phyloP scores from a whole-genome alignment of 1,140 invertebrate species.

The Anastrepha obliqua region DNA sequence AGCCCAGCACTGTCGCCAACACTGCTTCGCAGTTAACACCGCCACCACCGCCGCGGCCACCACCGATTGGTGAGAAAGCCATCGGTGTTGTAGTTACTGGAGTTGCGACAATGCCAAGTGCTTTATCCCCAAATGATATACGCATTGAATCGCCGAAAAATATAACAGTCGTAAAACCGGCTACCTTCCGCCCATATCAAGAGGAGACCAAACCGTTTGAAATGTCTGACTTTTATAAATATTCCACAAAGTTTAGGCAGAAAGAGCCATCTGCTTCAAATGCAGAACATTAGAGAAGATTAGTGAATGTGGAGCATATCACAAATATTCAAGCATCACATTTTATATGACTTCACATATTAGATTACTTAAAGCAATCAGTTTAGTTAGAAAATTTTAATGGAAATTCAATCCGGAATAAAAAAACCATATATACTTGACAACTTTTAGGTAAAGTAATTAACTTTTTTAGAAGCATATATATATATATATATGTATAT shows the following conservation, averaged over 20 bases:
- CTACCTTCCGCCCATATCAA: constrained; percentile 92
- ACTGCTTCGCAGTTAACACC: constrained; percentile 55
- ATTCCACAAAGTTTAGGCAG: constrained; percentile 93
- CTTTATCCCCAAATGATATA: constrained; percentile 75
- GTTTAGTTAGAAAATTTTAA: background rate
- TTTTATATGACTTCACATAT: constrained; percentile 29
- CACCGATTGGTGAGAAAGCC: constrained; percentile 63
- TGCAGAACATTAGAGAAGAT: constrained; percentile 15
- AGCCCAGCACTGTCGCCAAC: constrained; percentile 62
- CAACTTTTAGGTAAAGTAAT: background rate
- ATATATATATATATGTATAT: background rate
- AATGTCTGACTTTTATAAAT: constrained; percentile 98
- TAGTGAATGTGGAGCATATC: background rate
- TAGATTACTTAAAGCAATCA: background rate
- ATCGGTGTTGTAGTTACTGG: constrained; percentile 61
- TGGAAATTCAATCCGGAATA: background rate
- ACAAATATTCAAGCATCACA: constrained; percentile 26
- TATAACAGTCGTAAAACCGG: constrained; percentile 88
- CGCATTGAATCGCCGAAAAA: constrained; percentile 85
- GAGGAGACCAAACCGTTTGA: constrained; percentile 97
- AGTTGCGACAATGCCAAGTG: constrained; percentile 68
- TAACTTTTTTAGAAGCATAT: background rate
- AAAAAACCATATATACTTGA: too few relatives aligned
- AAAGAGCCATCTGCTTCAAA: constrained; percentile 63
- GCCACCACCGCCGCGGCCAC: constrained; percentile 72